Evolutionary conservation across 2,113 vertebrate species (phyloP).

Genomic region (Indicator maculatus): DNA sequence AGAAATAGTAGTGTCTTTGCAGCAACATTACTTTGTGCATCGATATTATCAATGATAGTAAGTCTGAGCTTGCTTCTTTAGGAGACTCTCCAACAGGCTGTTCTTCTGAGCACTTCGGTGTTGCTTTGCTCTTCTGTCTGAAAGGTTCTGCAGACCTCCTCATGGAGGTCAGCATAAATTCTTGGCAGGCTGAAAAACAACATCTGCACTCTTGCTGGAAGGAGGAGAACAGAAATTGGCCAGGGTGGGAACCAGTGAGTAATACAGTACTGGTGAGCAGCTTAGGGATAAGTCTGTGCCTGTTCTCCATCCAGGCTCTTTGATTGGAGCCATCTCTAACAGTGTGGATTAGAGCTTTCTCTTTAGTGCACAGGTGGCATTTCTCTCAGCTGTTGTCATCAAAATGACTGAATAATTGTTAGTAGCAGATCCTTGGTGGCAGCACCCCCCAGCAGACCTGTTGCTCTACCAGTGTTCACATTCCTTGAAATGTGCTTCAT

Average conservation of each 20-base stretch:
- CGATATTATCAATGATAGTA: neutral
- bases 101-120: neutral
- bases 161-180: neutral
- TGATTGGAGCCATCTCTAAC: neutral
- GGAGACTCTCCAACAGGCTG: neutral
- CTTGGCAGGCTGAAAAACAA: neutral
- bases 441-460: neutral
- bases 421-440: neutral
- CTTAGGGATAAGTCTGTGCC: neutral
- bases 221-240: neutral
- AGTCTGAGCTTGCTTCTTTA: neutral
- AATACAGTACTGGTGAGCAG: no score
- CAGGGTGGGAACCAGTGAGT: neutral
- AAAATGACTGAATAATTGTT: neutral
- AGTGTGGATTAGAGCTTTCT: neutral
- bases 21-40: neutral
- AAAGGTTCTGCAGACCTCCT: neutral
- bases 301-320: neutral
- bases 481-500: slow-evolving; percentile 34
- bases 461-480: neutral
- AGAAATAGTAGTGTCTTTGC: neutral
- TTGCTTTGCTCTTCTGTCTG: neutral
- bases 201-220: neutral
- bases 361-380: neutral
- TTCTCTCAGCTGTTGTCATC: neutral